phyloP scores from a whole-genome alignment of 2,113 vertebrate genomes.

The Cettia cetti region DNA sequence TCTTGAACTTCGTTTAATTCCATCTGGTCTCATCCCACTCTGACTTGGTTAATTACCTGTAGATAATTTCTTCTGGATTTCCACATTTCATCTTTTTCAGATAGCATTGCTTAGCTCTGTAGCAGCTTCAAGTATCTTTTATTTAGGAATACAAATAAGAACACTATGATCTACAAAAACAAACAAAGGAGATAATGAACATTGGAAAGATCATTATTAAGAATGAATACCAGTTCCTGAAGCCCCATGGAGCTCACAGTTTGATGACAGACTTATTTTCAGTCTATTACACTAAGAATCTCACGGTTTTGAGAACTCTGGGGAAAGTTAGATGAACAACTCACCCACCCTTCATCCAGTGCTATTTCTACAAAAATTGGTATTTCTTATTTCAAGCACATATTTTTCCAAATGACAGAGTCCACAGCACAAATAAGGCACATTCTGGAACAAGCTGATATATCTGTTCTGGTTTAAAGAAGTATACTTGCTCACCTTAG shows the following conservation, averaged over 20 bases:
- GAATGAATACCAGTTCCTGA: neutral
- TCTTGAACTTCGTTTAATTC: neutral
- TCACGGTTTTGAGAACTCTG: neutral
- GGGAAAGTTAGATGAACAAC: neutral
- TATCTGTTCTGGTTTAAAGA: neutral
- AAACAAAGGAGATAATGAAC: neutral
- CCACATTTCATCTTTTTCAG: neutral
- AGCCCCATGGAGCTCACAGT: neutral
- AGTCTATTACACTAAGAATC: neutral
- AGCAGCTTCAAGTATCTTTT: neutral
- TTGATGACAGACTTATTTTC: neutral
- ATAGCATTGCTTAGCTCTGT: neutral
- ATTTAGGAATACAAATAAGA: neutral
- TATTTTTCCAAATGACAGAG: neutral
- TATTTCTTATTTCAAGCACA: neutral
- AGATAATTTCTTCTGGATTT: neutral
- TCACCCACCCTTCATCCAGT: neutral
- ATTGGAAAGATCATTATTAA: neutral
- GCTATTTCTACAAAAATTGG: neutral
- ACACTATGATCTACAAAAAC: neutral
- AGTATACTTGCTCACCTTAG: neutral
- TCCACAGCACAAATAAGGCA: neutral
- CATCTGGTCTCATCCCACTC: neutral
- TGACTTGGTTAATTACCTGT: neutral
- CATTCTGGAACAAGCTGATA: neutral